Conservation (phyloP, 2,797 vertebrate species). For the Acrocephalus scirpaceus region DNA sequence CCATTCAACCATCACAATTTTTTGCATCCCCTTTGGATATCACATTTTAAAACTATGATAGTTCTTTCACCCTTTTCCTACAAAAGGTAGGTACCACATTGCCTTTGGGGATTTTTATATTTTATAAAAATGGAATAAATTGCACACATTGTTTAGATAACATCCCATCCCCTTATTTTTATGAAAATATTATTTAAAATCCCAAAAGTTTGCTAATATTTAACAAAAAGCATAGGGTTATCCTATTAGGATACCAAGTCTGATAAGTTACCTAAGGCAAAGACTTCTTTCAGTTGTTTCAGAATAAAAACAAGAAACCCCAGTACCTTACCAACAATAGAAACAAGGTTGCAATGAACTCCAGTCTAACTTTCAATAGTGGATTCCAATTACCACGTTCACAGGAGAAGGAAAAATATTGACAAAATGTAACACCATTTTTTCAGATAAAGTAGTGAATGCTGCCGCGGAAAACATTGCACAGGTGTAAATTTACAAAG, state of each 20-base stretch:
- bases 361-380: neutral
- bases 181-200: neutral
- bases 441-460: neutral
- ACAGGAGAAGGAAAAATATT: neutral
- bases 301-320: slow-evolving; percentile 20
- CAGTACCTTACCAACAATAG: neutral
- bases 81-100: neutral
- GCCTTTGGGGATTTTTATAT: neutral
- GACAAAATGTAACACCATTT: neutral
- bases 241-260: neutral
- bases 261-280: neutral
- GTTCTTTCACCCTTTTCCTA: neutral
- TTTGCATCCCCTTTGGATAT: neutral
- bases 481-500: neutral
- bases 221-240: neutral
- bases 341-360: slow-evolving; percentile 1
- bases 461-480: neutral
- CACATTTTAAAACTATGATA: neutral
- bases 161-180: neutral
- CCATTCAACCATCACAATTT: neutral
- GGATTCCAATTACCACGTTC: neutral
- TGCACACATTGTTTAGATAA: neutral
- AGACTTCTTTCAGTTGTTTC: neutral
- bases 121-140: neutral
- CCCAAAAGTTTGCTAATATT: neutral